phyloP scores from a whole-genome alignment of 1,140 invertebrate species.

The Pogonomyrmex barbatus region DNA sequence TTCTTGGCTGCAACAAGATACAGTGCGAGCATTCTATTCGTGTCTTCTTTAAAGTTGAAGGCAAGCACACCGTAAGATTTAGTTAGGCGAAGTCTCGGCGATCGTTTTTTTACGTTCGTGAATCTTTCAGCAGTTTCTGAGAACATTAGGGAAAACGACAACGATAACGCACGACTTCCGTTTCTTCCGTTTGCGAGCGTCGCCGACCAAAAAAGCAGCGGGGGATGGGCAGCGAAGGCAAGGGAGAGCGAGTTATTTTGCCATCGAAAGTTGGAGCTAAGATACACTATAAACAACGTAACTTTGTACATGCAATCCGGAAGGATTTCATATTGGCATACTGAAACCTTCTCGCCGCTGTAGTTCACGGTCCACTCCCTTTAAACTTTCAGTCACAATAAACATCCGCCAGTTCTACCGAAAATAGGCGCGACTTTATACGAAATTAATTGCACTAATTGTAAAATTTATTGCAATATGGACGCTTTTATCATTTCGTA shows the following conservation, averaged over 20 bases:
- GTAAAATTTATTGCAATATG: not conserved
- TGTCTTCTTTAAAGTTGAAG: constrained; percentile 52
- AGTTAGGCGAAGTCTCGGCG: constrained; percentile 43
- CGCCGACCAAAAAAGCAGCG: constrained; percentile 49
- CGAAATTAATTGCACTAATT: constrained; percentile 26
- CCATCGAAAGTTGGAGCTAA: constrained; percentile 59
- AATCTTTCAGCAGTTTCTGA: constrained; percentile 55
- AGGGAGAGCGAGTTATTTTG: constrained; percentile 45
- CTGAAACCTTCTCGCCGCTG: constrained; percentile 47
- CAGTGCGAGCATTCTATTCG: constrained; percentile 14
- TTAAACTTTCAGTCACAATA: constrained; percentile 57
- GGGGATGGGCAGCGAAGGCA: too few species aligned
- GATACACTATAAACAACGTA: constrained; percentile 65
- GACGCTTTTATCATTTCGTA: not conserved
- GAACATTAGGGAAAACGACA: constrained; percentile 61
- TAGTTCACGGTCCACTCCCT: constrained; percentile 16
- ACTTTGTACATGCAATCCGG: constrained; percentile 54
- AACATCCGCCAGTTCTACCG: not conserved
- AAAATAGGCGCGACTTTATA: constrained; percentile 1
- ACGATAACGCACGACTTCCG: constrained; percentile 53
- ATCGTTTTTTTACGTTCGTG: constrained; percentile 57
- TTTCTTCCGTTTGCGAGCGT: constrained; percentile 45
- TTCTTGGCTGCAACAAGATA: constrained; percentile 21
- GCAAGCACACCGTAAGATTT: constrained; percentile 52
- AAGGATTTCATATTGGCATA: constrained; percentile 71